Evolutionary conservation across 2,113 vertebrate species (phyloP).

Genomic region (Propithecus coquereli): DNA sequence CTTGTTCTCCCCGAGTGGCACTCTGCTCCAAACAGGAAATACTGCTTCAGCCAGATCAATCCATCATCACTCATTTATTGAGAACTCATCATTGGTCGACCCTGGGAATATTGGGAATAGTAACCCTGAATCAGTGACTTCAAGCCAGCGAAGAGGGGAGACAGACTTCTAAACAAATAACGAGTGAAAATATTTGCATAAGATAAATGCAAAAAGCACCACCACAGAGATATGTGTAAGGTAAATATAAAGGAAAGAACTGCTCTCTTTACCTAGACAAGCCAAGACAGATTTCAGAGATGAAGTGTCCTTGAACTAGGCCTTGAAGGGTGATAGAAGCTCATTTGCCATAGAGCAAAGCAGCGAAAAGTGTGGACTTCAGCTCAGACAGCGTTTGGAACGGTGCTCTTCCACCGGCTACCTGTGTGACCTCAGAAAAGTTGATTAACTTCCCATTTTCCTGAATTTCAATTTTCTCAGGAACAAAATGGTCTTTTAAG

Average conservation of each 20-base stretch:
- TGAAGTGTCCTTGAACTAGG: background rate
- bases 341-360: background rate
- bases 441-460: constrained; percentile 4
- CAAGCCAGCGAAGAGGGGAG: background rate
- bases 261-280: background rate
- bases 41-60: background rate
- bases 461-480: constrained; percentile 14
- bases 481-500: constrained; percentile 18
- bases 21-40: background rate
- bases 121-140: background rate
- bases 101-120: background rate
- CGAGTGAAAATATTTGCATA: background rate
- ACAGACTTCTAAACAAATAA: background rate
- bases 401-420: background rate
- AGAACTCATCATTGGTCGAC: background rate
- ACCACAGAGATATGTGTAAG: background rate
- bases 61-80: background rate
- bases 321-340: background rate
- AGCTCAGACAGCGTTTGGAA: background rate
- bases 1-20: background rate
- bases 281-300: background rate
- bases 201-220: background rate
- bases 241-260: background rate
- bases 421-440: background rate
- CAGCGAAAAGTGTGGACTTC: background rate